A percentile compares a stretch with the other conserved stretches of the same genome.
These are phyloP conservation scores for Pristis pectinata DNA, from an alignment of 2,797 vertebrate genomes.

Conservation along the genomic window DNA sequence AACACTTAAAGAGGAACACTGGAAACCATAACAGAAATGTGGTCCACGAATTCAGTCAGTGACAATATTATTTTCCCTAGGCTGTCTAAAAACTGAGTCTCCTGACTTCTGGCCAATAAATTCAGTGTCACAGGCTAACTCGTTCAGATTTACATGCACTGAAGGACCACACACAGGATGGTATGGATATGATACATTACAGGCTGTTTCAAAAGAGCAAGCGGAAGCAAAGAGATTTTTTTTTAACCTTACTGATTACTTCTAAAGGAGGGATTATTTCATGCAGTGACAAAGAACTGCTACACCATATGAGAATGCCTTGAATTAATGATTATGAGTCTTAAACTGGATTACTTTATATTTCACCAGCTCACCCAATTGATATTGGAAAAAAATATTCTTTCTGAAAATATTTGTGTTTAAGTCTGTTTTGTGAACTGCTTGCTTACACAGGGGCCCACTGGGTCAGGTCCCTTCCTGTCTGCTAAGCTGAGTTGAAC, in stretches of 20 bases:
- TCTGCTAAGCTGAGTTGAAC: background rate
- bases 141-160: slow-evolving; percentile 6
- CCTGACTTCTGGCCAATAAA: background rate
- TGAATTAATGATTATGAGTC: background rate
- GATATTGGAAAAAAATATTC: background rate
- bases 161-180: background rate
- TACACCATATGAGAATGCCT: background rate
- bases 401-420: background rate
- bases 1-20: background rate
- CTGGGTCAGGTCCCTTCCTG: background rate
- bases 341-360: background rate
- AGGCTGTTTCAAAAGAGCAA: background rate
- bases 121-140: background rate
- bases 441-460: background rate
- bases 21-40: background rate
- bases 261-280: background rate
- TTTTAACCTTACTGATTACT: background rate
- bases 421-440: background rate
- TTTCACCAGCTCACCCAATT: background rate
- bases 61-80: background rate
- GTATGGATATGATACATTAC: background rate
- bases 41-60: background rate
- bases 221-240: background rate
- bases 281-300: background rate
- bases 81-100: background rate